Evolutionary conservation across 2,888 invertebrate genomes (phyloP), one percentile per base, ranked within the genome.

Genomic region (Cancer borealis): DNA sequence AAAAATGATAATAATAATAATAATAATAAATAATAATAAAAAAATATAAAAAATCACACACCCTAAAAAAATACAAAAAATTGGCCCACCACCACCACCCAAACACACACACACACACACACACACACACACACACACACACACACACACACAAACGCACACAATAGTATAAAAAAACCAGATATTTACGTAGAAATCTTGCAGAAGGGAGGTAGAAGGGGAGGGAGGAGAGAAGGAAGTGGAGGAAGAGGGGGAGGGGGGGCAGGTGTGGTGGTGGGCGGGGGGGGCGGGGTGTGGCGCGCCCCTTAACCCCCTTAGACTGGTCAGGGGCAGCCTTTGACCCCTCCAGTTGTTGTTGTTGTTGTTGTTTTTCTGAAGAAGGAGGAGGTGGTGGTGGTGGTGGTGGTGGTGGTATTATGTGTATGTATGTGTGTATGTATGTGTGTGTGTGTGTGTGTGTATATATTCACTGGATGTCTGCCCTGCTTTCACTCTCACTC

Each of bases 21-120:
- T 54, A 17, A 17, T 54, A 17, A 17, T 54, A 17, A 17, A 17
- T 54, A 17, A 17, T 54, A 17, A 17, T 54, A 17, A 54, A 0
- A 39, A 39, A 17, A 17, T 54, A 17, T 2, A 0, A 39, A 39
- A 39, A 39, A 39, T n/a, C 66, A 66, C 66, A 66, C 66, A 66
- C 66, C 21, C 66, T 54, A 17, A 54, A 0, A 39, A n/a, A n/a
- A n/a, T n/a, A n/a, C n/a, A n/a, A n/a, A 39, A 39, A 39, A 39
- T n/a, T n/a, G n/a, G n/a, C 21, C 79, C 10, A 30, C 30, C 45
- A n/a, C 47, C 30, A 8, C 30, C 79, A 79, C 26, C 8, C 79
- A 79, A 30, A 79, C 79, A 79, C 79, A 79, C 79, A 66, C 66
- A 66, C 60, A 66, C 60, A 66, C 60, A 66, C 60, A 66, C 60